Conservation (phyloP, 2,797 vertebrate genomes). For the Neosilurus hyrtlii region DNA sequence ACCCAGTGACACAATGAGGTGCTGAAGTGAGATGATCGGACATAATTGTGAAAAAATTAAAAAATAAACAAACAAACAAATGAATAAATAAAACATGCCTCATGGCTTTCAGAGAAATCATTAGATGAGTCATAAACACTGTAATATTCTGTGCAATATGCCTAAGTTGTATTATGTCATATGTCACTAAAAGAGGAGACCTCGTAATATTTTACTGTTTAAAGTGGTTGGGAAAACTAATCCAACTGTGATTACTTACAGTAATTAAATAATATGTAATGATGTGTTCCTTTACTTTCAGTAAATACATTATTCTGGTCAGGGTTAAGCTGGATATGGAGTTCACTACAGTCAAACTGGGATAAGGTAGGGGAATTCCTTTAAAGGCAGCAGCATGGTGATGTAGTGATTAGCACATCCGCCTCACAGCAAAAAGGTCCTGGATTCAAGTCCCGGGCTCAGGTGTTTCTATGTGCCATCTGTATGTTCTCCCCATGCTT, state of each 20-base stretch:
- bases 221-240: background rate
- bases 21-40: slow-evolving; percentile 39
- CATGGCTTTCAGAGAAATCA: slow-evolving; percentile 34
- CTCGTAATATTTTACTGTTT: background rate
- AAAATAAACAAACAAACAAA: too few species aligned
- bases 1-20: slow-evolving; percentile 35
- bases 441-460: too few species aligned
- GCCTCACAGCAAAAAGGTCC: too few species aligned
- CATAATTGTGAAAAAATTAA: slow-evolving; percentile 23
- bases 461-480: too few species aligned
- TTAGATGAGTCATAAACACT: slow-evolving; percentile 52
- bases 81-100: slow-evolving; percentile 23
- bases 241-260: background rate
- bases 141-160: slow-evolving; percentile 29
- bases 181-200: slow-evolving; percentile 28
- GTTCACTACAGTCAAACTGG: background rate
- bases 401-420: too few species aligned
- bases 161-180: slow-evolving; percentile 22
- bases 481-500: too few species aligned
- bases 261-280: background rate
- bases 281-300: background rate
- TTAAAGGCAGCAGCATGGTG: too few species aligned
- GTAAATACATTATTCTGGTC: background rate
- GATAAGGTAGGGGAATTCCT: background rate
- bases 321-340: background rate